Evolutionary conservation across 2,888 invertebrate genomes (phyloP), one percentile per base, ranked within the genome.

Genomic region (Agrochola lychnidis): DNA sequence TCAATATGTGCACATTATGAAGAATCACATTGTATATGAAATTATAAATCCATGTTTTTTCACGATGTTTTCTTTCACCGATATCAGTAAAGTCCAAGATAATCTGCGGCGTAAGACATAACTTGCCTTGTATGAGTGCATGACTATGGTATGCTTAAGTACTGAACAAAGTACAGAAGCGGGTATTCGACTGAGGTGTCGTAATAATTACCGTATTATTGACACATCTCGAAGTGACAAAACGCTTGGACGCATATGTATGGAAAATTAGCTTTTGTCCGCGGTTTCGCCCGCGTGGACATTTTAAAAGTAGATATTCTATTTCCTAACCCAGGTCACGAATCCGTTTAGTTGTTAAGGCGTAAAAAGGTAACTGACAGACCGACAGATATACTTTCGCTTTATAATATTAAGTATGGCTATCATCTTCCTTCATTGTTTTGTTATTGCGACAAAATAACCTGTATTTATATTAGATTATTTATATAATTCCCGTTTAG

Each of bases 201-300:
- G 25, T 30, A 30, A 25, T 16, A 45, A 16, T 30, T 66, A 70
- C 67, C 42, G 10, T 67, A 22, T 7, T 70, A 68, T n/a, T 70
- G 30, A 30, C 42, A 16, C 30, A n/a, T 2, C 12, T 62, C 12
- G 25, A 19, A 61, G 10, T 16, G 67, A n/a, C 16, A 68, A 25
- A 68, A 45, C 6, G 45, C 4, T 45, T 71, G 16, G n/a, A 16
- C 30, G 48, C 66, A 30, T 67, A 48, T 48, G 22, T 25, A 66
- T 48, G 6, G 19, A 25, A 30, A 48, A 22, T 4, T 19, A 4
- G 6, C 25, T 10, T 6, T 16, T n/a, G 19, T 12, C 3, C 45
- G 25, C 19, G 25, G 5, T 1, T 30, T 14, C 7, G 30, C 48
- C 4, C 4, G 22, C 2, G 7, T 66, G 6, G 22, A 63, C 6